These are phyloP conservation scores for Nautilus pompilius DNA, from an alignment of 1,140 invertebrate genomes.

Conservation along the genomic window DNA sequence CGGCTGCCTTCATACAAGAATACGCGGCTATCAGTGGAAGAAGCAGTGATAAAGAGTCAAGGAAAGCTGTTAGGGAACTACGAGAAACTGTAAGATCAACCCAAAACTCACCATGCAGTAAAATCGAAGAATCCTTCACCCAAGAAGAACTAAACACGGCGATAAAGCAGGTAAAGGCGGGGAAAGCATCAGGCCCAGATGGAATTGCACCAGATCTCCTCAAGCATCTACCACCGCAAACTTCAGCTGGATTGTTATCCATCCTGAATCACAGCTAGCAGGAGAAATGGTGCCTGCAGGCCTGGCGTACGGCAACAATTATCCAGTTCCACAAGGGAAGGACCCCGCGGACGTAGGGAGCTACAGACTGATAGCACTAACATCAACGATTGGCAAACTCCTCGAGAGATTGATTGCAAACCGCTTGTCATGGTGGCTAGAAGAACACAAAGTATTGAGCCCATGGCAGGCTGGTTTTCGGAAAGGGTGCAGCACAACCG, in stretches of 20 bases:
- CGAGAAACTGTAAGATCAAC: no score
- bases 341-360: neutral
- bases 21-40: neutral
- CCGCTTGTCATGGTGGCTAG: neutral
- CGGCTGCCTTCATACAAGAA: neutral
- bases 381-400: neutral
- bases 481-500: neutral
- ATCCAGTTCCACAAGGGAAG: neutral
- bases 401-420: neutral
- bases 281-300: neutral
- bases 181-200: neutral
- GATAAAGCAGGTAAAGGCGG: neutral
- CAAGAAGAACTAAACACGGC: neutral
- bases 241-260: neutral
- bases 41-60: neutral
- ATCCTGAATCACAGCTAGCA: neutral
- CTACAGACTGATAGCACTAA: neutral
- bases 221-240: neutral
- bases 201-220: neutral
- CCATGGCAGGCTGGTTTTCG: neutral
- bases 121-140: neutral
- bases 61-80: neutral
- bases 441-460: neutral
- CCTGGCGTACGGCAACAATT: neutral
- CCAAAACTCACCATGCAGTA: neutral